Evolutionary conservation across 2,113 vertebrate genomes (phyloP).

Genomic region (Ceyx margarethae): DNA sequence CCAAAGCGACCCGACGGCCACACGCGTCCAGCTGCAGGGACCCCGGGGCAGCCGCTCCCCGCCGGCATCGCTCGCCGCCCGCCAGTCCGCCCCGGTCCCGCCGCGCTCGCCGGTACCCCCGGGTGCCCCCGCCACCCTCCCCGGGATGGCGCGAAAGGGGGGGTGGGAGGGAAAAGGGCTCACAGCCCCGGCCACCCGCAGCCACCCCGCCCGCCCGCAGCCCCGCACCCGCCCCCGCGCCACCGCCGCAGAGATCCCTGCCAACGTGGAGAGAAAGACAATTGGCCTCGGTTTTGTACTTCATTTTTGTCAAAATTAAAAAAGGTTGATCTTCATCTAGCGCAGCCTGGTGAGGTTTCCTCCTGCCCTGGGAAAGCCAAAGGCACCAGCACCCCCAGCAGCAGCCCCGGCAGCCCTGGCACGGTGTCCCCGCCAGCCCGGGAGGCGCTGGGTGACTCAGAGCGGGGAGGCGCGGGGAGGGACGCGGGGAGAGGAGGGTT

Average conservation of each 20-base stretch:
- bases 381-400: background rate
- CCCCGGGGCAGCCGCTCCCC: background rate
- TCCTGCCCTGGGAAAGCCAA: accelerated
- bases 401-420: background rate
- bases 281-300: constrained; percentile 57
- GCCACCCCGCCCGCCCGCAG: background rate
- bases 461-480: background rate
- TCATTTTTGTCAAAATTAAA: constrained; percentile 57
- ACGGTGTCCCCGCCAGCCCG: background rate
- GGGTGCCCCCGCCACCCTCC: background rate
- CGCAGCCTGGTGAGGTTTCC: background rate
- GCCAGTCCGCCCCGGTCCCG: background rate
- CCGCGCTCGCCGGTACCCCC: background rate
- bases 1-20: background rate
- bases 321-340: constrained; percentile 26
- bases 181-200: background rate
- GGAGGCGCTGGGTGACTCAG: background rate
- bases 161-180: background rate
- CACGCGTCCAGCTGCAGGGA: background rate
- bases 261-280: background rate
- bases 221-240: background rate
- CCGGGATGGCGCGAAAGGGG: background rate
- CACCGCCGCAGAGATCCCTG: background rate
- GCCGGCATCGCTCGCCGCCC: background rate
- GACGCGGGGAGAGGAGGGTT: background rate